Base-by-base conservation (phyloP, 2,888 invertebrate species). In the Tromatobia lineatoria region DNA sequence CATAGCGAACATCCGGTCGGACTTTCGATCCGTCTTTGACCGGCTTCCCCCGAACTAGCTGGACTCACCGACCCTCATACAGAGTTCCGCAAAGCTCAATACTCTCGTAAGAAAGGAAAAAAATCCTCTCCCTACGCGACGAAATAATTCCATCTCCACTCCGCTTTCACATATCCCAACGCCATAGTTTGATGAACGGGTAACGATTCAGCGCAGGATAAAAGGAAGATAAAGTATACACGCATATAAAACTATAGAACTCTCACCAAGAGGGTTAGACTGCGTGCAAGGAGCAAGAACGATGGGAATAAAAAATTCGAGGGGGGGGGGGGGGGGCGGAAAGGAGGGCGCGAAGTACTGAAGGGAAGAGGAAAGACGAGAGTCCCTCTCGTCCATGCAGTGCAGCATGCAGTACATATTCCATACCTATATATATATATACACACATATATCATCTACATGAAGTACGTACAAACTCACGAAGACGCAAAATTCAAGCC, bases 401-500 rank as follows among this genome's bases (percentile, higher is more conserved):
- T 18, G 38, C 76, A 50, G 34, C 59, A 23, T 67, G 45, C 69
- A 47, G 29, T 69, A 59, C 57, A 59, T 29, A 57, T 47, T 61
- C 64, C 50, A 57, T 57, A 57, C n/a, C n/a, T 20, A 47, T 10
- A 38, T 38, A 10, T 38, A 38, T 10, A 7, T 38, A 38, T 38
- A 38, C 10, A 34, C 7, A 3, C 7, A n/a, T 7, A 15, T 15
- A 18, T n/a, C n/a, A 38, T 45, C 66, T 69, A 20, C 59, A 59
- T 57, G 77, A 79, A 52, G 45, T 38, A 25, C 29, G 71, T 54
- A 85, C 85, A 85, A 83, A 81, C 61, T 59, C 70, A 71, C 86
- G 86, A 80, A 84, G 84, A 83, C 75, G 83, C 80, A 86, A 87
- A 87, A 86, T 88, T 88, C 88, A 89, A 89, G 90, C 90, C 88